Conservation (phyloP, 2,113 vertebrate genomes). For the Notothenia rossii region DNA sequence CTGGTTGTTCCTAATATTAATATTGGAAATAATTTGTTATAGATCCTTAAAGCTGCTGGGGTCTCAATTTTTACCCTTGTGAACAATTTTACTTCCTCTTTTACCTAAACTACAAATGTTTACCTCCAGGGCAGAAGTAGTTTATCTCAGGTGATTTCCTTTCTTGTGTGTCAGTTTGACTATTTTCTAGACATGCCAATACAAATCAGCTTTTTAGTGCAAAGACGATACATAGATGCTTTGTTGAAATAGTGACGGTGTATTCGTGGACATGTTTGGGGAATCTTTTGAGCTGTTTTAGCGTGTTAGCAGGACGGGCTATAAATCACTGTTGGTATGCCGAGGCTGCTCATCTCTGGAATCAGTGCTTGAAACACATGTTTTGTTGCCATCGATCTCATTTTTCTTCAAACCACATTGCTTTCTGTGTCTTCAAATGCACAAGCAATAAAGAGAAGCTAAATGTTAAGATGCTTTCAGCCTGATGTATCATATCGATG, state of each 20-base stretch:
- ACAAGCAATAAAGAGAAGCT: too few species aligned
- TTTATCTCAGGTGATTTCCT: neutral
- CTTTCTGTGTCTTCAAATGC: neutral
- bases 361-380: neutral
- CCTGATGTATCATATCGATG: too few species aligned
- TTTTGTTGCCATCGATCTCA: neutral
- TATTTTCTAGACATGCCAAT: neutral
- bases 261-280: neutral
- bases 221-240: neutral
- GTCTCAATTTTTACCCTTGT: neutral
- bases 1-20: too few species aligned
- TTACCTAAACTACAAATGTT: too few species aligned
- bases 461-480: too few species aligned
- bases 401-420: neutral
- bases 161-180: neutral
- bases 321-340: neutral
- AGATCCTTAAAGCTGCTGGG: too few species aligned
- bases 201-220: neutral
- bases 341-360: neutral
- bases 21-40: too few species aligned
- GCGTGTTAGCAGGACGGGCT: neutral
- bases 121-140: neutral
- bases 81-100: neutral
- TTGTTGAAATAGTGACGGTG: neutral
- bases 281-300: neutral